phyloP scores from a whole-genome alignment of 1,140 invertebrate genomes.

The Pogonus chalceus region DNA sequence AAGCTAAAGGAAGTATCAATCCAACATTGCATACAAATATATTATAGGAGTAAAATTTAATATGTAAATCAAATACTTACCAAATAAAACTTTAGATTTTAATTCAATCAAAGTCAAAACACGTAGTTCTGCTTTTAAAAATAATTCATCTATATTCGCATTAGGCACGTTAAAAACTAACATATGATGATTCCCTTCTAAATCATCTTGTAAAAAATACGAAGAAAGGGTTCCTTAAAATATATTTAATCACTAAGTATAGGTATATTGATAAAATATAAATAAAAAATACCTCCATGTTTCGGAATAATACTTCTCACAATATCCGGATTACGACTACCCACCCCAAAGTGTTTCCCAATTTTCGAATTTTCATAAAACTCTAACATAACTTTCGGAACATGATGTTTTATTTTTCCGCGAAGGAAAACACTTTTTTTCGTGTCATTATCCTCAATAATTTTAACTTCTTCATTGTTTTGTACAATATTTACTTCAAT shows the following conservation, averaged over 20 bases:
- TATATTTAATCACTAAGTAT: neutral
- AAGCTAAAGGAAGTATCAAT: too few relatives aligned
- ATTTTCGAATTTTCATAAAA: constrained; percentile 31
- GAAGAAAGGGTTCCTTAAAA: neutral
- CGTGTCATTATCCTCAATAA: constrained; percentile 1
- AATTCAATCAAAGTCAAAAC: constrained; percentile 26
- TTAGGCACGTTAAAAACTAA: constrained; percentile 28
- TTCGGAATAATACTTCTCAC: constrained; percentile 29
- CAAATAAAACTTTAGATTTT: constrained; percentile 13
- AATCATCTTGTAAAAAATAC: constrained; percentile 1
- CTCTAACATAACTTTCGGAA: constrained; percentile 32
- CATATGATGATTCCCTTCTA: constrained; percentile 23
- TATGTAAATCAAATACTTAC: constrained; percentile 16
- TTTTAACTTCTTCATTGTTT: neutral
- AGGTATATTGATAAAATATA: neutral
- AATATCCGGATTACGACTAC: constrained; percentile 20
- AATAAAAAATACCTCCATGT: constrained; percentile 21
- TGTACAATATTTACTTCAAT: neutral
- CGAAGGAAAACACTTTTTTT: neutral
- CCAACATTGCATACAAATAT: neutral
- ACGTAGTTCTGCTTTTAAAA: constrained; percentile 28
- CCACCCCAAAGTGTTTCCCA: too few relatives aligned
- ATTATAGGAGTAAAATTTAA: neutral
- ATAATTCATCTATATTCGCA: constrained; percentile 23
- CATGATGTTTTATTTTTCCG: constrained; percentile 22